Evolutionary conservation across 2,113 vertebrate genomes (phyloP).

Genomic region (Brachirus orientalis): DNA sequence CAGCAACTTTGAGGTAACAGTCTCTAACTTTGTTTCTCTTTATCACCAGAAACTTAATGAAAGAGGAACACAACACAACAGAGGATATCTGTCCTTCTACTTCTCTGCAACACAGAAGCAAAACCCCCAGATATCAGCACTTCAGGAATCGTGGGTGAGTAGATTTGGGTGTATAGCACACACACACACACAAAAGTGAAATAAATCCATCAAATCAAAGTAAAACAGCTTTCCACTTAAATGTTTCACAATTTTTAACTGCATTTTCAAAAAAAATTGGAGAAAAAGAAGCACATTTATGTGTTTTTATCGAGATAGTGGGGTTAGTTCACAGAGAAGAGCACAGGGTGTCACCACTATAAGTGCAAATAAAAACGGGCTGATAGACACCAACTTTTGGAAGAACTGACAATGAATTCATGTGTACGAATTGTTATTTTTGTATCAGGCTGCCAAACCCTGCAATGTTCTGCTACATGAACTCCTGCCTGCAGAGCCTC

Average conservation of each 20-base stretch:
- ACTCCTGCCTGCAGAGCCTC: constrained; percentile 41
- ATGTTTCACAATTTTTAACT: too few relatives aligned
- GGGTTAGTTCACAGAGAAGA: too few relatives aligned
- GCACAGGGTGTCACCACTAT: too few relatives aligned
- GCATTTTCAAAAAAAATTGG: too few relatives aligned
- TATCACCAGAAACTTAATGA: not conserved
- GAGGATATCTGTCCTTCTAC: not conserved
- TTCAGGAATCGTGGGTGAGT: not conserved
- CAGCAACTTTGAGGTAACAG: not conserved
- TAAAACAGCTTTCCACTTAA: not conserved
- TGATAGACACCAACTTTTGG: too few relatives aligned
- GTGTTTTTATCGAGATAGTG: too few relatives aligned
- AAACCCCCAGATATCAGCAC: not conserved
- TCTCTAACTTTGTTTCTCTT: not conserved
- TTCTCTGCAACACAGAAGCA: not conserved
- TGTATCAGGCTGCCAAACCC: constrained; percentile 5
- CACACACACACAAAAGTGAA: not conserved
- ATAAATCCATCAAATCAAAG: too few relatives aligned
- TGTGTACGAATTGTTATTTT: not conserved
- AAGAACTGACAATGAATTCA: not conserved
- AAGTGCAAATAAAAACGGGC: not conserved
- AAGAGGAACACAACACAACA: not conserved
- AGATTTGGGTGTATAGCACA: not conserved
- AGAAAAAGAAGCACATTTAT: too few relatives aligned
- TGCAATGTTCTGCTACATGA: constrained; percentile 26